These are phyloP conservation scores for Caenorhabditis parvicauda DNA, from an alignment of 2,888 invertebrate genomes.

Conservation along the genomic window DNA sequence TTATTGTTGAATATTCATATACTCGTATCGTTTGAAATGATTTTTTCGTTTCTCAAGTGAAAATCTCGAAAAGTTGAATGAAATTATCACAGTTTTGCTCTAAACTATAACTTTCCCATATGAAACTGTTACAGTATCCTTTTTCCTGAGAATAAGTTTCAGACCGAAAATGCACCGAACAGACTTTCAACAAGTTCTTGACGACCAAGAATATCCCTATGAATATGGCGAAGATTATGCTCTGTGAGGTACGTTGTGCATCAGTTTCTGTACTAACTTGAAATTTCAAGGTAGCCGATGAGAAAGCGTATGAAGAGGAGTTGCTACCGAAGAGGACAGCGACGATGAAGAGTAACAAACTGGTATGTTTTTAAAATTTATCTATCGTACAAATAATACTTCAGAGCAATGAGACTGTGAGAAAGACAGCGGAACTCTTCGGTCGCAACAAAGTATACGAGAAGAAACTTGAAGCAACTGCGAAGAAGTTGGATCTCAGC, in stretches of 20 bases:
- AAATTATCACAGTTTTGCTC: too few relatives aligned
- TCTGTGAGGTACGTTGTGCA: constrained; percentile 12
- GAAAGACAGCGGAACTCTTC: constrained; percentile 32
- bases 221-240: constrained; percentile 12
- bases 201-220: constrained; percentile 17
- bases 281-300: background rate
- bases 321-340: constrained; percentile 12
- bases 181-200: constrained; percentile 22
- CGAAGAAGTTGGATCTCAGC: background rate
- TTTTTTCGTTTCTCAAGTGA: too few relatives aligned
- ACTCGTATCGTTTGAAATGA: background rate
- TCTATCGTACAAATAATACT: background rate
- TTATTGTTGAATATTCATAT: too few relatives aligned
- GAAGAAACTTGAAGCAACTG: constrained; percentile 20
- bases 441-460: constrained; percentile 29
- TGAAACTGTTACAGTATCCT: too few relatives aligned
- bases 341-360: constrained; percentile 15
- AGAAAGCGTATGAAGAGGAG: constrained; percentile 15
- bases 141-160: background rate
- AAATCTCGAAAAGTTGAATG: too few relatives aligned
- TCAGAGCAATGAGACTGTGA: constrained; percentile 29
- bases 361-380: constrained; percentile 15
- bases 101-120: too few relatives aligned
- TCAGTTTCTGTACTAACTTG: background rate
- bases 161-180: constrained; percentile 24